These are phyloP conservation scores for Orgyia antiqua DNA, from an alignment of 2,888 invertebrate genomes.

Conservation along the genomic window DNA sequence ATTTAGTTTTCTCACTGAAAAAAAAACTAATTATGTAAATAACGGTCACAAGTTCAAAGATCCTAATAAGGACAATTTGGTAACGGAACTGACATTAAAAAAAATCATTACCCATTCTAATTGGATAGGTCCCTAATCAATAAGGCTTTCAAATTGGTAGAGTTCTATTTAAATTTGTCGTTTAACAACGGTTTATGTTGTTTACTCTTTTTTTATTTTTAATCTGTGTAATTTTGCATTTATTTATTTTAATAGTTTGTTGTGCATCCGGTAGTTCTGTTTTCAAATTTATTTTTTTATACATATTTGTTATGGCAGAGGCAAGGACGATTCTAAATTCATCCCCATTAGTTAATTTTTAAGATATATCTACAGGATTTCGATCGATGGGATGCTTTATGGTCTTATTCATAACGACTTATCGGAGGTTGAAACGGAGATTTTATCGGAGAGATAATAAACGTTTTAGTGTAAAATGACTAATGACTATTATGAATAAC, in stretches of 20 bases:
- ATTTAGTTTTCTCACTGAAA: not conserved
- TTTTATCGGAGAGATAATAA: too few relatives aligned
- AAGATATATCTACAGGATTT: too few relatives aligned
- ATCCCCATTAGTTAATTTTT: too few relatives aligned
- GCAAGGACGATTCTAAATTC: too few relatives aligned
- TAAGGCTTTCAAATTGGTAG: not conserved
- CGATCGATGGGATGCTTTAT: too few relatives aligned
- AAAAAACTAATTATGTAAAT: slow-evolving; percentile 10
- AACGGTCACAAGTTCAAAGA: slow-evolving; percentile 11
- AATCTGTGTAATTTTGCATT: slow-evolving; percentile 22
- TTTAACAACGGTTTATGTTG: slow-evolving; percentile 8
- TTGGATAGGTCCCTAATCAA: slow-evolving; percentile 2
- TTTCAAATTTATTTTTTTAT: too few relatives aligned
- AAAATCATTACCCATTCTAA: slow-evolving; percentile 11
- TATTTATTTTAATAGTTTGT: slow-evolving; percentile 12
- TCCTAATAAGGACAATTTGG: slow-evolving; percentile 26
- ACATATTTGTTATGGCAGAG: too few relatives aligned
- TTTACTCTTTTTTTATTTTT: slow-evolving; percentile 11
- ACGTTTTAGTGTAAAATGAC: too few relatives aligned
- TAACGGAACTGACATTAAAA: slow-evolving; percentile 22
- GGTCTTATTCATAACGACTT: too few relatives aligned
- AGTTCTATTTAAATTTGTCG: slow-evolving; percentile 9
- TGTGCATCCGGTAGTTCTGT: slow-evolving; percentile 22
- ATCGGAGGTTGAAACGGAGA: too few relatives aligned
- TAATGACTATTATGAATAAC: too few relatives aligned